Evolutionary conservation across 2,888 invertebrate species (phyloP).

Genomic region (Eupeodes latifasciatus): DNA sequence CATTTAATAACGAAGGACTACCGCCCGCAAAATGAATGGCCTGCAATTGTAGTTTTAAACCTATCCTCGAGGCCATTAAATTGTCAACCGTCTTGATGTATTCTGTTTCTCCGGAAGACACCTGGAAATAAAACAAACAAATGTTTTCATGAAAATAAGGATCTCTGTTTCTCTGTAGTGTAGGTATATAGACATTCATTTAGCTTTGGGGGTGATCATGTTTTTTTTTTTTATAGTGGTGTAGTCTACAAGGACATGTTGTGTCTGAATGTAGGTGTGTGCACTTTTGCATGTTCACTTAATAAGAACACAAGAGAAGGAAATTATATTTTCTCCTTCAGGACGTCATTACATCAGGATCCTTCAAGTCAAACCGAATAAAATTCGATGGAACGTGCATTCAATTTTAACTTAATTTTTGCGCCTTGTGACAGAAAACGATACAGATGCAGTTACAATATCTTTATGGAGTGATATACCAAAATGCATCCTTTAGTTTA

Average conservation of each 20-base stretch:
- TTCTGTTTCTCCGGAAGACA: conserved; percentile 82
- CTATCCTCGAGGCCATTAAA: conserved; percentile 83
- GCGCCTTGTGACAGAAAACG: conserved; percentile 55
- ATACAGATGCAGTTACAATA: conserved; percentile 31
- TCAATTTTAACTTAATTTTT: conserved; percentile 65
- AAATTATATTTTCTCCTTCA: conserved; percentile 65
- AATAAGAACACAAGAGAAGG: conserved; percentile 41
- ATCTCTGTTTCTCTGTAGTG: conserved; percentile 10
- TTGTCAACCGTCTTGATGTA: conserved; percentile 83
- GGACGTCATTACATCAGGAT: conserved; percentile 57
- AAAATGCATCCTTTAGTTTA: conserved; percentile 14
- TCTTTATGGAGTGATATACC: conserved; percentile 8
- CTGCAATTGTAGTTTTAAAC: conserved; percentile 83
- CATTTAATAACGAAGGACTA: conserved; percentile 79
- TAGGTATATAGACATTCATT: too few species aligned
- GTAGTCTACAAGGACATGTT: neutral
- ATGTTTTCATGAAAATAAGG: conserved; percentile 26
- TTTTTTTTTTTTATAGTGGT: neutral
- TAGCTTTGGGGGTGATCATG: conserved; percentile 23
- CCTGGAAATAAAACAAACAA: conserved; percentile 79
- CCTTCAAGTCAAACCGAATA: conserved; percentile 15
- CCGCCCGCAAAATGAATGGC: conserved; percentile 83
- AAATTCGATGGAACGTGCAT: conserved; percentile 46
- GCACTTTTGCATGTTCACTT: neutral
- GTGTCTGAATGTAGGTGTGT: too few species aligned